Evolutionary conservation across 2,888 invertebrate species (phyloP), one percentile per base, ranked within the genome.

Genomic region (Crioceris asparagi): DNA sequence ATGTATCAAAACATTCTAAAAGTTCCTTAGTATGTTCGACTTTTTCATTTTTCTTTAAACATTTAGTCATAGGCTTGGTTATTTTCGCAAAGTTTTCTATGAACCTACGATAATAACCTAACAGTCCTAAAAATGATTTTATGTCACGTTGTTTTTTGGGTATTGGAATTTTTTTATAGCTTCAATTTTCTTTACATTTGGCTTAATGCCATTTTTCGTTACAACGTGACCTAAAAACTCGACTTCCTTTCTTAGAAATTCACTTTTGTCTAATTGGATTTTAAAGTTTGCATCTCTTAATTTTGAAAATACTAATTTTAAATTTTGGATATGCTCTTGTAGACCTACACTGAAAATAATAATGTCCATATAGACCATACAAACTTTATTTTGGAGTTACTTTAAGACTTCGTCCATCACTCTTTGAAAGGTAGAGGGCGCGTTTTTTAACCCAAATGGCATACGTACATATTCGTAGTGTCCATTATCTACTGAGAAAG

Each of bases 141-240:
- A 57, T 52, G 38, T 55, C 44, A 37, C 52, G 54, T 4, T 51
- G 48, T 4, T 39, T 46, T 35, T 41, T 40, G n/a, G 46, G 45
- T 3, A 48, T 32, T 2, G 45, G 45, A 21, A 52, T 8, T 53
- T 46, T 40, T 41, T 14, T 2, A 53, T 51, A 1, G 49, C 48
- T 21, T 44, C 29, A 5, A 54, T 52, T 46, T 60, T 59, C 1
- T 47, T 44, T 0, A 56, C 54, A 33, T 59, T 55, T 5, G 59
- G 57, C 36, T 46, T 55, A 8, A 57, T 48, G 6, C 54, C 55
- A 1, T 59, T 49, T 2, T 51, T 40, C 3, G 58, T 51, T 7
- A 62, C 46, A 4, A 57, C 33, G 33, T 57, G 57, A 3, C 59
- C 59, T 12, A 61, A 43, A 38, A 50, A 61, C 19, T 50, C 47